Conservation (phyloP, 2,113 vertebrate genomes). For the Bubalus kerabau region DNA sequence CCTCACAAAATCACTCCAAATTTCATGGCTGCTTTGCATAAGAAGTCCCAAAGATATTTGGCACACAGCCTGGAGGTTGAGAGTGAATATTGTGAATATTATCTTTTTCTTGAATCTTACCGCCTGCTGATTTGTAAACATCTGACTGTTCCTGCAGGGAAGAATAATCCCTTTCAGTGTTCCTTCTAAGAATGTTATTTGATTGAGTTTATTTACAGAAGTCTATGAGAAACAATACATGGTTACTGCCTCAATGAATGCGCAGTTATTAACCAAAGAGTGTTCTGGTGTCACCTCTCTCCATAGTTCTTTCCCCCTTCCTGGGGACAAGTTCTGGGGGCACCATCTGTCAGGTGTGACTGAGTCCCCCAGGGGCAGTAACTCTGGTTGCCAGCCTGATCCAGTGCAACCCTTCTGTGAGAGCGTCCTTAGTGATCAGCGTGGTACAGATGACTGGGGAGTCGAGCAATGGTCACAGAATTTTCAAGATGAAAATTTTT, state of each 20-base stretch:
- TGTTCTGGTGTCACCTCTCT: not conserved
- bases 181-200: constrained; percentile 24
- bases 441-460: not conserved
- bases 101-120: constrained; percentile 8
- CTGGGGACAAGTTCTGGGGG: not conserved
- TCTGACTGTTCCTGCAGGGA: not conserved
- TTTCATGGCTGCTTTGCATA: constrained; percentile 33
- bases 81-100: not conserved
- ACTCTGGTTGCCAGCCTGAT: not conserved
- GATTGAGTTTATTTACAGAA: constrained; percentile 28
- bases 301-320: not conserved
- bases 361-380: not conserved
- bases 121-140: not conserved
- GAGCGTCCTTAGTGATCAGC: not conserved
- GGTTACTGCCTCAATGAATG: not conserved
- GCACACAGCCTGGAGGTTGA: not conserved
- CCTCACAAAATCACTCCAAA: not conserved
- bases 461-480: not conserved
- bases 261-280: not conserved
- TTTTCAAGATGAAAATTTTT: not conserved
- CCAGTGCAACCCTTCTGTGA: not conserved
- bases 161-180: constrained; percentile 20
- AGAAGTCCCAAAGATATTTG: not conserved
- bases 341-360: no score
- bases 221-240: constrained; percentile 31